Conservation (phyloP, 2,113 vertebrate genomes). For the Asarcornis scutulata region DNA sequence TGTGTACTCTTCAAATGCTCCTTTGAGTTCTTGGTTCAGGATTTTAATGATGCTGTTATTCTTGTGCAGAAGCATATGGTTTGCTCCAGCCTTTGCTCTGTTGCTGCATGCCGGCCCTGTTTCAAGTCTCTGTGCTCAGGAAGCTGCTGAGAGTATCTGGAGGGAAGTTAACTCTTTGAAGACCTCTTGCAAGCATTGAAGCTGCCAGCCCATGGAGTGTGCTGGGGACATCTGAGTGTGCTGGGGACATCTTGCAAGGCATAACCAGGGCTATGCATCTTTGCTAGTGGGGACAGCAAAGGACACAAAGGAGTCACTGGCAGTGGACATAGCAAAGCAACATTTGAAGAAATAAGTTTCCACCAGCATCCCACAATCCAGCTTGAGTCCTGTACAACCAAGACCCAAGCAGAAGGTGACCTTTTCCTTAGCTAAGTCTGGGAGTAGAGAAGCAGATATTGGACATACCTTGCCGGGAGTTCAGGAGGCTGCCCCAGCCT, state of each 20-base stretch:
- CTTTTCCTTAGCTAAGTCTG: background rate
- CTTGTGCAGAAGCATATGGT: constrained; percentile 51
- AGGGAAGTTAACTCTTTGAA: constrained; percentile 40
- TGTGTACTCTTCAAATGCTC: constrained; percentile 51
- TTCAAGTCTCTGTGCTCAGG: background rate
- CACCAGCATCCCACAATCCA: background rate
- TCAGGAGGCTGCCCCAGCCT: background rate
- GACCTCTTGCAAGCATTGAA: accelerated
- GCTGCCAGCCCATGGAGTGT: accelerated
- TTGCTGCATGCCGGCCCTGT: background rate
- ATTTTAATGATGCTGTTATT: constrained; percentile 66
- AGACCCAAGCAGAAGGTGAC: background rate
- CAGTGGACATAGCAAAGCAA: background rate
- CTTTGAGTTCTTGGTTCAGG: constrained; percentile 60
- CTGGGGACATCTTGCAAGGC: background rate
- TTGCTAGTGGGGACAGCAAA: background rate
- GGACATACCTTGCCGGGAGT: background rate
- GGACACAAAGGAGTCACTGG: background rate
- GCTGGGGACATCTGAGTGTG: background rate
- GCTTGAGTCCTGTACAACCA: background rate
- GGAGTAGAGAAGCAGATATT: background rate
- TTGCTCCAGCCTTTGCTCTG: background rate
- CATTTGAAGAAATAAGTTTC: background rate
- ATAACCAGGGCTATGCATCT: background rate
- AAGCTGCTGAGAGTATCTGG: background rate